These are phyloP conservation scores for Smithornis capensis DNA, from an alignment of 2,113 vertebrate genomes.

Conservation along the genomic window DNA sequence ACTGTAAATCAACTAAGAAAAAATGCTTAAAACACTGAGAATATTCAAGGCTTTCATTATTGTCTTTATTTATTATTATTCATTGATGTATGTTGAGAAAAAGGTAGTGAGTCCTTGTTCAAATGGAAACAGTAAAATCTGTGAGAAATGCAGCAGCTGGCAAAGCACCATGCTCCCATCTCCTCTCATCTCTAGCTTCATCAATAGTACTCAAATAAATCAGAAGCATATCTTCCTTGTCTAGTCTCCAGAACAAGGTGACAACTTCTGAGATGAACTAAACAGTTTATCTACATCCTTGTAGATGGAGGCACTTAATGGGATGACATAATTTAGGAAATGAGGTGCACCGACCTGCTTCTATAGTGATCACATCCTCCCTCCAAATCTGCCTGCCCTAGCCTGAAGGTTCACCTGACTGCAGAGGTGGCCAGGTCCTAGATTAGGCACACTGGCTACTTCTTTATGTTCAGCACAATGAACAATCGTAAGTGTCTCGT, in stretches of 20 bases:
- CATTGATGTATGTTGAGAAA: neutral
- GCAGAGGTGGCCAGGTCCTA: neutral
- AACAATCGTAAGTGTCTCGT: neutral
- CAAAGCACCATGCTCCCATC: neutral
- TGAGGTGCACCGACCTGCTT: neutral
- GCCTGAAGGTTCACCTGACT: neutral
- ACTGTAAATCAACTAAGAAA: neutral
- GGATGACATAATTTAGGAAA: neutral
- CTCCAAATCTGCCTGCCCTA: neutral
- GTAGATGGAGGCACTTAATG: neutral
- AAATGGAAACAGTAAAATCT: neutral
- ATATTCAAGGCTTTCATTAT: neutral
- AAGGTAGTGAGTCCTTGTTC: neutral
- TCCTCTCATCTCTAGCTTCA: neutral
- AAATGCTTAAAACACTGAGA: neutral
- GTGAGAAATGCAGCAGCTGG: neutral
- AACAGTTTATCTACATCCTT: neutral
- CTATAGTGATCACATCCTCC: neutral
- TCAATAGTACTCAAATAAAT: neutral
- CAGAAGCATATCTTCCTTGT: neutral
- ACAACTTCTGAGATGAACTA: neutral
- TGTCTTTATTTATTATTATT: too few species aligned
- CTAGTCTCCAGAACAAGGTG: neutral
- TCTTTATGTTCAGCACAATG: neutral
- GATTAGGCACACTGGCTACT: neutral